Conservation (phyloP, 2,113 vertebrate species). For the Apodemus speciosus region DNA sequence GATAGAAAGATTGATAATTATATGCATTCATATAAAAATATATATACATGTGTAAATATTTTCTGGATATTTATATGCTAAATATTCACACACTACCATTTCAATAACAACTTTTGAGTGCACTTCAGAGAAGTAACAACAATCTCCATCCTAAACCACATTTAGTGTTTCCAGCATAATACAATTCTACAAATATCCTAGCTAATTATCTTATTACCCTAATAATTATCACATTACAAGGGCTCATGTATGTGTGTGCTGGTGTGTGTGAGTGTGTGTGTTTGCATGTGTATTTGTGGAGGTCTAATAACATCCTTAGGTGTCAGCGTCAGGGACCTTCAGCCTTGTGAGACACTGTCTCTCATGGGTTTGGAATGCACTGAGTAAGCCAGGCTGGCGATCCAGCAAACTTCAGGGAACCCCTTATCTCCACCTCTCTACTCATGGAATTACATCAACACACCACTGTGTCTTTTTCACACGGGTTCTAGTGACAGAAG, state of each 20-base stretch:
- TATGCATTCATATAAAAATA: not conserved
- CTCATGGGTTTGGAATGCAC: not conserved
- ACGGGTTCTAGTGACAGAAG: not conserved
- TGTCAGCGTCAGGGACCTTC: not conserved
- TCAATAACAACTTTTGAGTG: not conserved
- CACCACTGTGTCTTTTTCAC: not conserved
- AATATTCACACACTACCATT: not conserved
- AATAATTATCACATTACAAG: not conserved
- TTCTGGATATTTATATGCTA: not conserved
- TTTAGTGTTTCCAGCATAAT: not conserved
- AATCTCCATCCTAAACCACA: not conserved
- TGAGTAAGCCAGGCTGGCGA: no score
- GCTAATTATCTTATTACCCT: not conserved
- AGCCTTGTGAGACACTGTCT: not conserved
- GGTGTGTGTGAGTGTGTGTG: not conserved
- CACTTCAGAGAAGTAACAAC: not conserved
- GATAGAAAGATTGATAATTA: not conserved
- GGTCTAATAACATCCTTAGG: no score
- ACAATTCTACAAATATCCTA: not conserved
- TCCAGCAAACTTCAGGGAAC: not conserved
- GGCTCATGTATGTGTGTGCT: not conserved
- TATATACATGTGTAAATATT: not conserved
- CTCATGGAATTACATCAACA: not conserved
- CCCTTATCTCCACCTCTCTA: not conserved
- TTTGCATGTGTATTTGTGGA: not conserved